Evolutionary conservation across 1,140 invertebrate genomes (phyloP).

Genomic region (Aradophagus sp.): DNA sequence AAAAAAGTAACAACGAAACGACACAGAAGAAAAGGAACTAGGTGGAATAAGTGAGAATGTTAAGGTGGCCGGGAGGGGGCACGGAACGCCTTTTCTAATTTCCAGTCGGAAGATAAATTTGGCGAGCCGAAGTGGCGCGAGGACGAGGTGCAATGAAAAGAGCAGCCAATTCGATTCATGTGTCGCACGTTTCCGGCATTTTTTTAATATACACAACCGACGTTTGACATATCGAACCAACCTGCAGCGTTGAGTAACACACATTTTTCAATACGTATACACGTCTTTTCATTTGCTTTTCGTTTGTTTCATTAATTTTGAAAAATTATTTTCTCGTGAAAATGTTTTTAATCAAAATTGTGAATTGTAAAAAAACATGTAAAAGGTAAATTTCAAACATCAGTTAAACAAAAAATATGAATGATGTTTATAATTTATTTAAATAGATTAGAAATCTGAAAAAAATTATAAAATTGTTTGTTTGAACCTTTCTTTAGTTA

Average conservation of each 20-base stretch:
- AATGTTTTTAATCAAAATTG: no score
- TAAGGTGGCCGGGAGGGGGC: conserved; percentile 26
- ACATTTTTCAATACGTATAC: no score
- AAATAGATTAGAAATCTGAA: no score
- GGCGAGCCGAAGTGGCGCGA: conserved; percentile 30
- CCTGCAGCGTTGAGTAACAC: conserved; percentile 15
- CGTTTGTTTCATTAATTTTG: no score
- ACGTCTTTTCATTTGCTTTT: no score
- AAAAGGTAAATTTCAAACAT: no score
- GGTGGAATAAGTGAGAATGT: conserved; percentile 36
- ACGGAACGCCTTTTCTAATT: conserved; percentile 67
- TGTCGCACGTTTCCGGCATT: conserved; percentile 65
- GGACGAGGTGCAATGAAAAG: conserved; percentile 53
- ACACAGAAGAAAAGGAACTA: conserved; percentile 9
- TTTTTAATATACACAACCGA: conserved; percentile 62
- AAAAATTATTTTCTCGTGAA: no score
- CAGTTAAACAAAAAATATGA: no score
- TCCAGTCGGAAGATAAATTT: conserved; percentile 69
- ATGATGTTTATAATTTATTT: no score
- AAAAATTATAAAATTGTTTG: no score
- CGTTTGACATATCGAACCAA: conserved; percentile 24
- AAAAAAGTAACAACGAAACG: not conserved
- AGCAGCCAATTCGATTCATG: conserved; percentile 67
- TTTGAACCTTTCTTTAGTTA: no score
- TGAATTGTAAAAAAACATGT: no score